Base-by-base conservation (phyloP, 1,140 invertebrate genomes). In the Gryon sp. region DNA sequence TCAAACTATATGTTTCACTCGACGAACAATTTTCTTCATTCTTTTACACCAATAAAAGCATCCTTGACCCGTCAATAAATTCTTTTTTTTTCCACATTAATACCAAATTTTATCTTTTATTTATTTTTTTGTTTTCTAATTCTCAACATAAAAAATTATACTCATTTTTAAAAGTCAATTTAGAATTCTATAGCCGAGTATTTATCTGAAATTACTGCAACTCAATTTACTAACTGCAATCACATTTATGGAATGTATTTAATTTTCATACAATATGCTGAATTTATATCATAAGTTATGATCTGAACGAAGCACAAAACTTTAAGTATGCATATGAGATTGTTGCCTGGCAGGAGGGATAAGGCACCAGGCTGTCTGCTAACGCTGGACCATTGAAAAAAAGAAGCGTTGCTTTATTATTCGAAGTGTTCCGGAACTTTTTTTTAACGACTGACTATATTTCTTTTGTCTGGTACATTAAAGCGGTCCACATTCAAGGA, bases 291-390 rank as follows among this genome's bases (percentile, higher is more conserved):
- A 65, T 65, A 65, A 74, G 2, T 74, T 74, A 74, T 74, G 43
- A 74, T 74, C 59, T 65, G 24, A 45, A 59, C 52, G 48, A 73
- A 65, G 60, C 34, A 65, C 36, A 38, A 34, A 43, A 32, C 26
- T 26, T 34, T 43, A 59, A 60, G 69, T 74, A 74, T 74, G 69
- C 60, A 74, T 52, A 74, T 65, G 45, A 59, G 43, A 73, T 55
- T 59, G 70, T 60, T 52, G 46, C 84, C 45, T 84, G 82, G 82
- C 84, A 75, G 83, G 84, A 84, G 84, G 83, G 79, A 80, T 80
- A 76, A 78, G 86, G 85, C 85, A 86, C 86, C 86, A 86, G 59
- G 83, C 86, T 86, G 86, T 87, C 86, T 87, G 81, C 82, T 73
- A 60, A 40, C 43, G 55, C 72, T 68, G 63, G 73, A 65, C 53